Conservation (phyloP, 2,797 vertebrate genomes). For the Carduelis carduelis region DNA sequence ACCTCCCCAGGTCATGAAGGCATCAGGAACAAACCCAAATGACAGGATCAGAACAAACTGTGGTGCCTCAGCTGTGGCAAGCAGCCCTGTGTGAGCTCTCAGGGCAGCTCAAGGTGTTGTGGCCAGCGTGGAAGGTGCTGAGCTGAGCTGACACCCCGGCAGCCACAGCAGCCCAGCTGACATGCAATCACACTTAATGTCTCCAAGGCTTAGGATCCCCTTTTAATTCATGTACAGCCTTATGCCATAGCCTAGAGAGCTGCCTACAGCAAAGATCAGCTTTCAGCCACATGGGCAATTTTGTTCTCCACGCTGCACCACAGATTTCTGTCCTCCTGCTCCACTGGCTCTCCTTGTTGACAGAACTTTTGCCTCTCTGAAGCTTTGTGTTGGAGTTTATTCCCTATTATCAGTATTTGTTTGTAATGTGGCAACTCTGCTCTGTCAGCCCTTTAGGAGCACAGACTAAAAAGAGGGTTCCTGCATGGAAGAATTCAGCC, state of each 20-base stretch:
- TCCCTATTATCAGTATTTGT: not conserved
- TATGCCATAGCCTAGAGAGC: constrained; percentile 8
- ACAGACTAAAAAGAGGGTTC: not conserved
- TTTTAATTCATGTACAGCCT: constrained; percentile 16
- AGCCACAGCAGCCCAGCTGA: not conserved
- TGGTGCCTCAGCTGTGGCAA: not conserved
- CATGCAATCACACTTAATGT: not conserved
- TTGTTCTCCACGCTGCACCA: not conserved
- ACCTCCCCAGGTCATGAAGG: not conserved
- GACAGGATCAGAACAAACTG: not conserved
- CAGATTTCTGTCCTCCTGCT: not conserved
- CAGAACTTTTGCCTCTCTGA: not conserved
- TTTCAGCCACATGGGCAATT: not conserved
- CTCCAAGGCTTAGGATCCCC: constrained; percentile 23
- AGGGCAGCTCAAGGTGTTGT: not conserved
- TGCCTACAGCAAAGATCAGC: constrained; percentile 31
- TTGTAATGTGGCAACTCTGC: not conserved
- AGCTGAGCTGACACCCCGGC: not conserved
- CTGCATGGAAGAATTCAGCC: not conserved
- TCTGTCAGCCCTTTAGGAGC: not conserved
- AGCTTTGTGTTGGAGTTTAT: not conserved
- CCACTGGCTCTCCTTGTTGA: not conserved
- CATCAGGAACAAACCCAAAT: not conserved
- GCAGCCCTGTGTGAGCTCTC: not conserved
- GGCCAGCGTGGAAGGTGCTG: not conserved